These are phyloP conservation scores for Ormyrus rosae DNA, from an alignment of 2,888 invertebrate species.

Conservation along the genomic window DNA sequence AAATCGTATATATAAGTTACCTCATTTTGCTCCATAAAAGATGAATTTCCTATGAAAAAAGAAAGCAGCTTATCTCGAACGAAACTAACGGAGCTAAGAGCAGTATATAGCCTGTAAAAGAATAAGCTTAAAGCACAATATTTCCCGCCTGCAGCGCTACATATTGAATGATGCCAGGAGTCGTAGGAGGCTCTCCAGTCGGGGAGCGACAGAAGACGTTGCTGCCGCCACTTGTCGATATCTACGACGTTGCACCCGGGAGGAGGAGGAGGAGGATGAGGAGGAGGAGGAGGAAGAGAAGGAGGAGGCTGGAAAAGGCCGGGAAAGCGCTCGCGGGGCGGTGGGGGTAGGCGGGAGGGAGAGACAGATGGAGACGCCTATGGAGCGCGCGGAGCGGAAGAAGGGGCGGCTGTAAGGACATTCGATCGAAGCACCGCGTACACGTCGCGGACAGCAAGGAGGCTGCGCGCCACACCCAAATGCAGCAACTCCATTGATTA, in stretches of 20 bases:
- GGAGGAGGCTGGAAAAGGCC: slow-evolving; percentile 30
- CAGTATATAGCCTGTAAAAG: too few species aligned
- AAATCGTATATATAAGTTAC: too few species aligned
- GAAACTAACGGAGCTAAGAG: too few species aligned
- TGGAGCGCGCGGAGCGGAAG: slow-evolving; percentile 43
- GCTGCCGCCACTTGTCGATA: slow-evolving; percentile 9
- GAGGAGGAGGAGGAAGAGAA: slow-evolving; percentile 9
- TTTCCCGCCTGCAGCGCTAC: too few species aligned
- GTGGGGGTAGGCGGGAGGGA: slow-evolving; percentile 48
- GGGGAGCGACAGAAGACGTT: neutral
- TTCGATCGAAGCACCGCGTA: slow-evolving; percentile 69
- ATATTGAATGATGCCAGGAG: too few species aligned
- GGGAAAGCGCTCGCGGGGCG: slow-evolving; percentile 43
- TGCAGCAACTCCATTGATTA: slow-evolving; percentile 75
- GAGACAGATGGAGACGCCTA: slow-evolving; percentile 50
- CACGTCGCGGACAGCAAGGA: slow-evolving; percentile 71
- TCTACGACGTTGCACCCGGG: slow-evolving; percentile 9
- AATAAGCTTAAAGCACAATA: too few species aligned
- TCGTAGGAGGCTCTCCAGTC: too few species aligned
- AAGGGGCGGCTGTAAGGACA: slow-evolving; percentile 42
- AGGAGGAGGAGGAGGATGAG: neutral
- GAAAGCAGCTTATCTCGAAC: too few species aligned
- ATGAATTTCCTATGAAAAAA: too few species aligned
- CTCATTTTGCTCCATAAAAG: too few species aligned
- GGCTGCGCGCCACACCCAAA: slow-evolving; percentile 73